phyloP scores from a whole-genome alignment of 2,888 invertebrate species.

The Branchellion lobata region DNA sequence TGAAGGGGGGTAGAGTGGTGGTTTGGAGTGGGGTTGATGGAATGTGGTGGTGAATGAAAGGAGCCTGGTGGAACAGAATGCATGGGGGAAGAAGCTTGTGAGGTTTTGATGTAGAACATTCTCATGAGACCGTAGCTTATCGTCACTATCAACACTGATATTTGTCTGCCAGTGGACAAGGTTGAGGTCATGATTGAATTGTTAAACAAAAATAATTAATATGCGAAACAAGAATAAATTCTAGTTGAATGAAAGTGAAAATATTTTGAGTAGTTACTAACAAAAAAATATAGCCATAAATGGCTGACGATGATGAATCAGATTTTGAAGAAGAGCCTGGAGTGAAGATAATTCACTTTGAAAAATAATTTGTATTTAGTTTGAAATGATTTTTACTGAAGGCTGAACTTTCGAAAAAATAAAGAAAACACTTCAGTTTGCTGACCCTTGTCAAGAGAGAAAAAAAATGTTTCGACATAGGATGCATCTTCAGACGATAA shows the following conservation, averaged over 20 bases:
- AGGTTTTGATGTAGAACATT: slow-evolving; percentile 48
- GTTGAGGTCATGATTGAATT: neutral
- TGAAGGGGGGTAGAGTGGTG: neutral
- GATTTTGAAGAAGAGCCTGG: neutral
- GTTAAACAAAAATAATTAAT: neutral
- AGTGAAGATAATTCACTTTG: neutral
- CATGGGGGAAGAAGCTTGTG: slow-evolving; percentile 20
- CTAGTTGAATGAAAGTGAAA: neutral
- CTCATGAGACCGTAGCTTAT: slow-evolving; percentile 47
- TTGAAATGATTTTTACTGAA: neutral
- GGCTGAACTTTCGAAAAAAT: no score
- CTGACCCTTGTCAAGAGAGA: slow-evolving; percentile 22
- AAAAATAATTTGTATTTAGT: neutral
- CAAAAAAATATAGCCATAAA: slow-evolving; percentile 38
- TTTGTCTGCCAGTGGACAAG: slow-evolving; percentile 40
- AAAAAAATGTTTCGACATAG: slow-evolving; percentile 45
- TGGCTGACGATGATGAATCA: neutral
- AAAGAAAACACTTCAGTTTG: neutral
- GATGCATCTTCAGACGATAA: slow-evolving; percentile 46
- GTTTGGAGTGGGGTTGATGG: neutral
- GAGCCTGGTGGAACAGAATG: no score
- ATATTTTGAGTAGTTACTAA: neutral
- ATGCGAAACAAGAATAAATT: neutral
- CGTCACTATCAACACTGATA: slow-evolving; percentile 44
- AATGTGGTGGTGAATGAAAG: no score